A percentile compares a stretch with the other conserved stretches of the same genome.
phyloP scores from a whole-genome alignment of 2,888 invertebrate genomes.

The Lithophane ornitopus region DNA sequence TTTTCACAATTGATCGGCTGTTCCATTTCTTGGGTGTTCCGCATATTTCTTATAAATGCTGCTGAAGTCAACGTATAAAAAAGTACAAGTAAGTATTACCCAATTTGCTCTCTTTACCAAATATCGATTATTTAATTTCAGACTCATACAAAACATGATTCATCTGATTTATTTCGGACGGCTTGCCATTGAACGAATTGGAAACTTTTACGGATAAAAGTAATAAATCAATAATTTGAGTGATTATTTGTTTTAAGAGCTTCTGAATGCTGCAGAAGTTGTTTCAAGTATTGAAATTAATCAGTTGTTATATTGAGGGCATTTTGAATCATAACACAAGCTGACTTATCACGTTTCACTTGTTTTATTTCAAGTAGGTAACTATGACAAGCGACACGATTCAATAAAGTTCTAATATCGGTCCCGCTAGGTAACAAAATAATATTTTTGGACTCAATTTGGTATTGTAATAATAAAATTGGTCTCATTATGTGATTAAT shows the following conservation, averaged over 20 bases:
- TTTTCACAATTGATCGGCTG: no score
- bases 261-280: slow-evolving; percentile 34
- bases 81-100: no score
- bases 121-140: slow-evolving; percentile 14
- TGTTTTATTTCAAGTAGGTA: background rate
- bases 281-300: slow-evolving; percentile 13
- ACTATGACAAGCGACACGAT: background rate
- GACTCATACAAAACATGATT: slow-evolving; percentile 19
- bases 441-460: background rate
- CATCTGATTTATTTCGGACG: slow-evolving; percentile 31
- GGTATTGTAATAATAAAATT: background rate
- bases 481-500: background rate
- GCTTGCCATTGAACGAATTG: slow-evolving; percentile 10
- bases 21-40: background rate
- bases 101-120: slow-evolving; percentile 1
- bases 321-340: slow-evolving; percentile 11
- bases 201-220: slow-evolving; percentile 17
- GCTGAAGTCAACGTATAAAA: background rate
- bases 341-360: background rate
- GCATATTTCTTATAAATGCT: background rate
- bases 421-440: background rate
- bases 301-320: background rate
- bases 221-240: slow-evolving; percentile 46
- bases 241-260: slow-evolving; percentile 39
- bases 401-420: background rate